A percentile compares a stretch with the other conserved stretches of the same genome.
Conservation (phyloP, 2,888 invertebrate species). For the Cheilosia soror region DNA sequence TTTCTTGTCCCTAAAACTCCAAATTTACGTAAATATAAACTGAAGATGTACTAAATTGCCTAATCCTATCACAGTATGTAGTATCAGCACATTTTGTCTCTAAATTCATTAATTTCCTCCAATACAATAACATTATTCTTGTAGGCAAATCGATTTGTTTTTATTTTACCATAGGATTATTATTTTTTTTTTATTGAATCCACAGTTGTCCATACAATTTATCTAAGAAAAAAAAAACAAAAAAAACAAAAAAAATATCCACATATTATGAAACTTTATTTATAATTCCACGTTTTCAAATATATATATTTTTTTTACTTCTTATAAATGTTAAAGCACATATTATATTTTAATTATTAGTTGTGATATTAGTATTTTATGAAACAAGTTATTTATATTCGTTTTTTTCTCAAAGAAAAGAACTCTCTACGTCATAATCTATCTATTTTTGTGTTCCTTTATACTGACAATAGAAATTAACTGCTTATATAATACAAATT, state of each 20-base stretch:
- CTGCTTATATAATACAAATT: conserved; percentile 13
- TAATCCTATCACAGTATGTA: too few relatives aligned
- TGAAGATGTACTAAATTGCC: too few relatives aligned
- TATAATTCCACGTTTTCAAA: conserved; percentile 68
- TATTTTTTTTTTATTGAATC: conserved; percentile 38
- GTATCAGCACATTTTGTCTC: not conserved
- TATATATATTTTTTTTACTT: conserved; percentile 48
- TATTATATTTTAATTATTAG: conserved; percentile 51
- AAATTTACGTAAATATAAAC: too few relatives aligned
- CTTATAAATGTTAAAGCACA: conserved; percentile 73
- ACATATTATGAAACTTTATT: conserved; percentile 73
- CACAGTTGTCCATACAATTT: conserved; percentile 59
- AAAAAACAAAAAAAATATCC: conserved; percentile 66
- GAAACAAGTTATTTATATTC: conserved; percentile 33
- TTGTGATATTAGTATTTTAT: conserved; percentile 54
- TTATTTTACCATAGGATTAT: conserved; percentile 30
- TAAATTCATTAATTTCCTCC: not conserved
- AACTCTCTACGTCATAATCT: conserved; percentile 24
- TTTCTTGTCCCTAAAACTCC: too few relatives aligned
- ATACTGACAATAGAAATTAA: conserved; percentile 10
- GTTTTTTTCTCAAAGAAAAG: conserved; percentile 15
- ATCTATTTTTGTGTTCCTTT: not conserved
- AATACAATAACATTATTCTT: conserved; percentile 2
- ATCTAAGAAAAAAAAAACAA: conserved; percentile 64
- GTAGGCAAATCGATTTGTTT: conserved; percentile 2